Percentiles rank a stretch among this genome's conserved stretches.
Evolutionary conservation across 2,797 vertebrate genomes (phyloP).

Genomic region (Natrix natrix): DNA sequence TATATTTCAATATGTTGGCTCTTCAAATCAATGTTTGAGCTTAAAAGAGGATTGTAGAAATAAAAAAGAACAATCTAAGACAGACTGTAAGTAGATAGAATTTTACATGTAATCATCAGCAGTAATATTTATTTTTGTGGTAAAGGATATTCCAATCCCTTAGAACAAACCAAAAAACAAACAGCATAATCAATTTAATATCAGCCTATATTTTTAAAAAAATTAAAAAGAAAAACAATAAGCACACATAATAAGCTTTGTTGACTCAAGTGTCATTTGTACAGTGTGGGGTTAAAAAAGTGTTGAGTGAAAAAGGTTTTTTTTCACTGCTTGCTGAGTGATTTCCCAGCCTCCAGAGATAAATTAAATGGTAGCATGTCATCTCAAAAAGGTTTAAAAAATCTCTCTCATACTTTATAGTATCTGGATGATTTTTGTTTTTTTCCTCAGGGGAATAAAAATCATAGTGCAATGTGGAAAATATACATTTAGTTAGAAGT

Average conservation of each 20-base stretch:
- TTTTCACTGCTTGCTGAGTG: background rate
- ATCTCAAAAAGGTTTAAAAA: conserved; percentile 24
- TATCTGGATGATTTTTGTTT: conserved; percentile 26
- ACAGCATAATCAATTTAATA: background rate
- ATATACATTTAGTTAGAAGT: background rate
- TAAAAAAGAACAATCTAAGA: background rate
- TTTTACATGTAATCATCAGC: background rate
- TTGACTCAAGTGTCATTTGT: background rate
- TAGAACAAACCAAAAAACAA: background rate
- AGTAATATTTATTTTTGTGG: background rate
- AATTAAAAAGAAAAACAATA: background rate
- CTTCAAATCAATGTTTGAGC: background rate
- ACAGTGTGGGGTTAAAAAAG: background rate
- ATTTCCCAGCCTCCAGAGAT: background rate
- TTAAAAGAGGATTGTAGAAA: background rate
- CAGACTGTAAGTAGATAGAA: background rate
- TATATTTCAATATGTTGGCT: background rate
- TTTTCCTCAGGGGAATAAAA: background rate
- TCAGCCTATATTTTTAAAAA: background rate
- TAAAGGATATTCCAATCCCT: background rate
- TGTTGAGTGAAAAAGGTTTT: conserved; percentile 2
- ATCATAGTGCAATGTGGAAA: background rate
- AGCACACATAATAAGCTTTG: background rate
- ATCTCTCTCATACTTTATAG: conserved; percentile 7
- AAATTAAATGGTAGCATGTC: conserved; percentile 28